These are phyloP conservation scores for Lophius americanus DNA, from an alignment of 2,797 vertebrate genomes.

Conservation along the genomic window DNA sequence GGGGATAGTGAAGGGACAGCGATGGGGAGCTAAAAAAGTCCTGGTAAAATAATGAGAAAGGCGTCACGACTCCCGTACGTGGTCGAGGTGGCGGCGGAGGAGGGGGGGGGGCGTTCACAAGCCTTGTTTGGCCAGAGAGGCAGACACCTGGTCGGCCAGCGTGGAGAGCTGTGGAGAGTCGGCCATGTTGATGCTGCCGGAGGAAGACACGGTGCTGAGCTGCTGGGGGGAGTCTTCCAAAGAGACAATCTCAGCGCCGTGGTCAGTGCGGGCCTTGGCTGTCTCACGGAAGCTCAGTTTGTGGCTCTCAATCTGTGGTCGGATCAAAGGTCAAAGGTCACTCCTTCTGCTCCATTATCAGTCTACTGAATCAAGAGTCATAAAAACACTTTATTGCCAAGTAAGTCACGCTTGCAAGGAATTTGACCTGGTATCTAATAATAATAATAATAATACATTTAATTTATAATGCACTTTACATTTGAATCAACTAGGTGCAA, in stretches of 20 bases:
- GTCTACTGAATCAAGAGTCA: no score
- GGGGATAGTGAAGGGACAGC: conserved; percentile 66
- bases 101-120: conserved; percentile 85
- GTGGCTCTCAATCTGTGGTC: conserved; percentile 91
- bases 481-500: no score
- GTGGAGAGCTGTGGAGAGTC: conserved; percentile 97
- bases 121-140: conserved; percentile 97
- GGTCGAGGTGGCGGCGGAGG: conserved; percentile 17
- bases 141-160: conserved; percentile 95
- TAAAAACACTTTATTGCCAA: no score
- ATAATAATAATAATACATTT: no score
- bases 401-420: no score
- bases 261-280: conserved; percentile 97
- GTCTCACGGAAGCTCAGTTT: conserved; percentile 96
- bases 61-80: conserved; percentile 77
- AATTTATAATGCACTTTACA: no score
- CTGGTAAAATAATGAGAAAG: conserved; percentile 84
- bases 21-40: conserved; percentile 78
- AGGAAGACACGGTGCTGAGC: conserved; percentile 97
- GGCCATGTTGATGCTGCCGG: conserved; percentile 95
- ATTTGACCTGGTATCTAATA: no score
- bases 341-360: no score
- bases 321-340: conserved; percentile 2
- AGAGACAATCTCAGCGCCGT: conserved; percentile 97
- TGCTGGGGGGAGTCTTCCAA: conserved; percentile 92